Percentiles rank a stretch among this genome's conserved stretches.
Conservation (phyloP, 2,113 vertebrate species). For the Mus musculus region GRCm39 chr4:66616001-66616500, state of each 20-base stretch:
- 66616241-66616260: background rate
- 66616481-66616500: background rate
- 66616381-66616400: background rate
- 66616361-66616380: background rate
- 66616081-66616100: background rate
- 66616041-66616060: background rate
- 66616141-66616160: background rate
- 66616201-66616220: background rate
- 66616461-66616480: accelerated
- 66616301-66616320: background rate
- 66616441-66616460: background rate
- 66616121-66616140: background rate
- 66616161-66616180: background rate
- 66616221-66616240: background rate
- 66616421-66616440: background rate
- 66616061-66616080: background rate
- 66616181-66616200: background rate
- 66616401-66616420: background rate
- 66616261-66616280: background rate
- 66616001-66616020: background rate
- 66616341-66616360: background rate
- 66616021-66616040: background rate
- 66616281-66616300: background rate
- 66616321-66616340: background rate
- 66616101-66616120: background rate